Conservation (phyloP, 2,888 invertebrate genomes). For the Lasius fuliginosus region DNA sequence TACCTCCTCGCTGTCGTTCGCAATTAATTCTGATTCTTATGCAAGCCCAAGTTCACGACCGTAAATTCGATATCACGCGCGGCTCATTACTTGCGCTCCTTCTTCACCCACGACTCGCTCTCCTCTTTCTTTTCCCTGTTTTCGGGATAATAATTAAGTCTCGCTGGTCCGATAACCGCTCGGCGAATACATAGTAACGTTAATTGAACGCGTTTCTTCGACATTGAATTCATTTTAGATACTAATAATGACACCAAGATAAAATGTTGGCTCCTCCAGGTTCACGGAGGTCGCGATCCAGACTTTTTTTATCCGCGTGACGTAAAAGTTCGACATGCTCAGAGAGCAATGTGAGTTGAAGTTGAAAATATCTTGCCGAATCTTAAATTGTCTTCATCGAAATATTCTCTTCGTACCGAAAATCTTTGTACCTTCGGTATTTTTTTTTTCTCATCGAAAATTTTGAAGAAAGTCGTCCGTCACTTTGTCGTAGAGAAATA, state of each 20-base stretch:
- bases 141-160: slow-evolving; percentile 52
- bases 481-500: not conserved
- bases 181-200: slow-evolving; percentile 38
- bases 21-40: slow-evolving; percentile 49
- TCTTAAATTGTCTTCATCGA: slow-evolving; percentile 4
- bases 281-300: slow-evolving; percentile 62
- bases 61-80: slow-evolving; percentile 13
- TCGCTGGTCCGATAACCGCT: slow-evolving; percentile 31
- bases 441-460: not conserved
- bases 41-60: slow-evolving; percentile 56
- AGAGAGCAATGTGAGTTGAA: slow-evolving; percentile 29
- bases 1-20: slow-evolving; percentile 2
- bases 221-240: slow-evolving; percentile 37
- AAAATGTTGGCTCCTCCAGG: slow-evolving; percentile 9
- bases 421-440: not conserved
- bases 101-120: not conserved
- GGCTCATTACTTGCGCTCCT: not conserved
- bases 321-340: slow-evolving; percentile 23
- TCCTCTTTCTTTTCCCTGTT: slow-evolving; percentile 13
- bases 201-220: slow-evolving; percentile 19
- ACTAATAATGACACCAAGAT: slow-evolving; percentile 47
- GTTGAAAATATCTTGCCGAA: slow-evolving; percentile 39
- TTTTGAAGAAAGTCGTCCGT: not conserved
- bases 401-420: not conserved
- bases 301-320: slow-evolving; percentile 56